Conservation (phyloP, 2,888 invertebrate genomes). For the Lasioglossum malachurum region DNA sequence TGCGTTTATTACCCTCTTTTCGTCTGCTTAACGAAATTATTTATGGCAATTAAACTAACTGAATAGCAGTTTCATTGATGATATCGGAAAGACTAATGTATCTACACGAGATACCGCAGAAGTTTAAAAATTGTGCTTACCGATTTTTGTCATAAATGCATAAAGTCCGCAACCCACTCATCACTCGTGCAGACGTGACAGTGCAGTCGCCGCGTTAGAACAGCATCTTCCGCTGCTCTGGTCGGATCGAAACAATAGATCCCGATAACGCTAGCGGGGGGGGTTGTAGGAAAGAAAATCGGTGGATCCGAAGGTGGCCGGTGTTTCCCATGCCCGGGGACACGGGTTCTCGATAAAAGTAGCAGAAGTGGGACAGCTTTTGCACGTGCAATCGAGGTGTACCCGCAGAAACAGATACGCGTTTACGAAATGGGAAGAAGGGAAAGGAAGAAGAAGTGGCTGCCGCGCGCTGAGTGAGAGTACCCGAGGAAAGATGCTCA, state of each 20-base stretch:
- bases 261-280: not conserved
- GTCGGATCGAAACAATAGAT: not conserved
- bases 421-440: constrained; percentile 46
- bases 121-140: too few species aligned
- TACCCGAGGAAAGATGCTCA: constrained; percentile 55
- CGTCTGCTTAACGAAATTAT: too few species aligned
- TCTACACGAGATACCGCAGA: too few species aligned
- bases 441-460: constrained; percentile 50
- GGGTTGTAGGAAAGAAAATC: not conserved
- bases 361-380: constrained; percentile 43
- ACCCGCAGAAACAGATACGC: constrained; percentile 22
- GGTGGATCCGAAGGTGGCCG: not conserved
- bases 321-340: constrained; percentile 16
- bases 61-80: too few species aligned
- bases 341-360: constrained; percentile 31
- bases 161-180: too few species aligned
- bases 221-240: not conserved
- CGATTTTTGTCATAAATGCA: too few species aligned
- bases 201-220: too few species aligned
- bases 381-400: constrained; percentile 40
- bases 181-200: too few species aligned
- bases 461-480: constrained; percentile 58
- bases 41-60: too few species aligned
- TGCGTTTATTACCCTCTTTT: too few species aligned
- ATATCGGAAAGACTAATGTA: too few species aligned